Percentiles rank a stretch among this genome's conserved stretches.
Conservation (phyloP, 1,140 invertebrate species). For the Euschistus heros region DNA sequence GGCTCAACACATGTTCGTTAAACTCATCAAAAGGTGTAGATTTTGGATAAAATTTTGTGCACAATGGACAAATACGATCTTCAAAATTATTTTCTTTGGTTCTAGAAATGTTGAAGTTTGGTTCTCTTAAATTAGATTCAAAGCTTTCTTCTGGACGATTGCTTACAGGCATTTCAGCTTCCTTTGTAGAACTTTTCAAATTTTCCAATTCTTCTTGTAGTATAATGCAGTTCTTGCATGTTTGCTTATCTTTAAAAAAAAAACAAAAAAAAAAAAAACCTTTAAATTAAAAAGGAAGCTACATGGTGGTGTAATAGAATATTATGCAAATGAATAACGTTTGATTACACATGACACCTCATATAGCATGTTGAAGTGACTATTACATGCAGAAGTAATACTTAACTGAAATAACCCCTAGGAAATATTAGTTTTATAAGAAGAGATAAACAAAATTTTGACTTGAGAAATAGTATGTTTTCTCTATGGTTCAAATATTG, state of each 20-base stretch:
- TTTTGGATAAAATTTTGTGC: constrained; percentile 34
- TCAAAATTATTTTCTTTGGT: constrained; percentile 20
- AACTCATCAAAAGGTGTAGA: constrained; percentile 36
- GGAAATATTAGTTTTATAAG: no score
- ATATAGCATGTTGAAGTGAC: no score
- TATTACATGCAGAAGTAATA: no score
- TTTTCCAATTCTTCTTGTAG: constrained; percentile 2
- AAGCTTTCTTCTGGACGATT: background rate
- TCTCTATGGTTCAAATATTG: no score
- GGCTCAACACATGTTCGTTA: constrained; percentile 40
- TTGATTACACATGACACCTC: no score
- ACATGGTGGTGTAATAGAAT: no score
- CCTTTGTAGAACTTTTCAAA: background rate
- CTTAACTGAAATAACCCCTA: no score
- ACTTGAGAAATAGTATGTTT: no score
- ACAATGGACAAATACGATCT: constrained; percentile 38
- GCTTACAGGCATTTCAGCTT: background rate
- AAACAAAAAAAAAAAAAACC: constrained; percentile 2
- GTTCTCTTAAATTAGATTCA: background rate
- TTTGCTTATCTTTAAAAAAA: constrained; percentile 4
- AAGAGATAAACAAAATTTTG: no score
- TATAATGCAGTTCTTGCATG: constrained; percentile 10
- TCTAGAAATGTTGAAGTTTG: constrained; percentile 8
- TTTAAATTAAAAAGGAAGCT: no score
- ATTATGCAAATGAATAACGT: no score